These are phyloP conservation scores for Mycteria americana DNA, from an alignment of 2,797 vertebrate species.

Conservation along the genomic window DNA sequence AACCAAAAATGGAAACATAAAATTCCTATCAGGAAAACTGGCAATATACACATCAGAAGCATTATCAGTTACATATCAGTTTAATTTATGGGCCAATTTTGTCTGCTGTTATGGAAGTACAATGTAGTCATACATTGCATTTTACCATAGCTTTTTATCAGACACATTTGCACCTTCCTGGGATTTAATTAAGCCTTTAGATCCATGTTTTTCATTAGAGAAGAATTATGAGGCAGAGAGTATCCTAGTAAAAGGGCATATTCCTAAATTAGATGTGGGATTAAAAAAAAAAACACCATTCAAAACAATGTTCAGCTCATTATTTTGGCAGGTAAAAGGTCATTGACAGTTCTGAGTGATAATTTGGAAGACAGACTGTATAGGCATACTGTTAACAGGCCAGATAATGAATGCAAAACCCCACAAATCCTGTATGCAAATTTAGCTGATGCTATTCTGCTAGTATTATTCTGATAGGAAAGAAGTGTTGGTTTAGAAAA, in stretches of 20 bases:
- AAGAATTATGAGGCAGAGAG: neutral
- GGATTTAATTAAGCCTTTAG: neutral
- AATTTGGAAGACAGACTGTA: neutral
- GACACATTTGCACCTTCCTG: neutral
- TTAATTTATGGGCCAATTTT: neutral
- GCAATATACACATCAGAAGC: neutral
- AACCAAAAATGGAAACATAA: neutral
- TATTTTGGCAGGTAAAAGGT: slow-evolving; percentile 8
- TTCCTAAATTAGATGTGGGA: neutral
- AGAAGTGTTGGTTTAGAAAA: neutral
- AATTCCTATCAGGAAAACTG: neutral
- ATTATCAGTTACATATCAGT: neutral
- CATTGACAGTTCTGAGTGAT: neutral
- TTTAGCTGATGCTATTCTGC: neutral
- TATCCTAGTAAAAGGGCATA: neutral
- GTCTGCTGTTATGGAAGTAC: neutral
- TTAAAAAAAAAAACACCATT: neutral
- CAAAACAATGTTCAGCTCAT: neutral
- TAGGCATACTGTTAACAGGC: neutral
- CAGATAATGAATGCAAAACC: neutral
- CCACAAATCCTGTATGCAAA: neutral
- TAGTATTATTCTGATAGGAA: neutral
- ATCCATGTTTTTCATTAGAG: neutral
- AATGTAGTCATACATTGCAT: neutral
- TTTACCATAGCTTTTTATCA: neutral